Percentiles rank a stretch among this genome's conserved stretches.
Evolutionary conservation across 2,113 vertebrate species (phyloP).

Genomic region (Astur gentilis): DNA sequence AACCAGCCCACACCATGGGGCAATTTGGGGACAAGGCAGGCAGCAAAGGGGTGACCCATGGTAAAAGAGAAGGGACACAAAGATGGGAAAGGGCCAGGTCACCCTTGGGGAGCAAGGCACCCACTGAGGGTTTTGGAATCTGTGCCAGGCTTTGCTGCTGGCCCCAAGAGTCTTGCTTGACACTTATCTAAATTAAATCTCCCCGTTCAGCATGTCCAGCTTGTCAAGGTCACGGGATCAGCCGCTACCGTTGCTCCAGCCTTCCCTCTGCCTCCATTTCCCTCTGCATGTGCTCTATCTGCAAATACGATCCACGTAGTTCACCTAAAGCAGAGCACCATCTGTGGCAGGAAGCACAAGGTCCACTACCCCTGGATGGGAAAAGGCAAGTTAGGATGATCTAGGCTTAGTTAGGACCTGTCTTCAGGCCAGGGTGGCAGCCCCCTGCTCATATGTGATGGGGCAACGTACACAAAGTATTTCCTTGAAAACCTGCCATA

Average conservation of each 20-base stretch:
- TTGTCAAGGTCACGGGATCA: not conserved
- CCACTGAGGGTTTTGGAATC: not conserved
- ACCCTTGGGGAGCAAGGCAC: not conserved
- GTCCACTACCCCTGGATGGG: accelerated
- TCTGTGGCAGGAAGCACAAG: not conserved
- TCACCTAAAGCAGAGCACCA: not conserved
- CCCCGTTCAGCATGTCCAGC: not conserved
- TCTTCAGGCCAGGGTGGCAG: not conserved
- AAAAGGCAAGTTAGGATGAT: not conserved
- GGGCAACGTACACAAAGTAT: not conserved
- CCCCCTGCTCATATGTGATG: accelerated
- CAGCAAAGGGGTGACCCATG: not conserved
- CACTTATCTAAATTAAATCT: slow-evolving; percentile 57
- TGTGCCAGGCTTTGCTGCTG: not conserved
- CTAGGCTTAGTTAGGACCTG: not conserved
- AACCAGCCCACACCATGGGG: accelerated
- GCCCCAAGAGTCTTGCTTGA: not conserved
- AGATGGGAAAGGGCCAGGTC: not conserved
- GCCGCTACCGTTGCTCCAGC: not conserved
- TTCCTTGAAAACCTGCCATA: not conserved
- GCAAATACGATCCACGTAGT: accelerated
- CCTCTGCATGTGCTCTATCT: accelerated
- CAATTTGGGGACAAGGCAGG: not conserved
- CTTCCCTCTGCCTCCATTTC: not conserved
- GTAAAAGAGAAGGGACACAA: not conserved